Conservation (phyloP, 2,888 invertebrate species). For the Heliconius cydno region DNA sequence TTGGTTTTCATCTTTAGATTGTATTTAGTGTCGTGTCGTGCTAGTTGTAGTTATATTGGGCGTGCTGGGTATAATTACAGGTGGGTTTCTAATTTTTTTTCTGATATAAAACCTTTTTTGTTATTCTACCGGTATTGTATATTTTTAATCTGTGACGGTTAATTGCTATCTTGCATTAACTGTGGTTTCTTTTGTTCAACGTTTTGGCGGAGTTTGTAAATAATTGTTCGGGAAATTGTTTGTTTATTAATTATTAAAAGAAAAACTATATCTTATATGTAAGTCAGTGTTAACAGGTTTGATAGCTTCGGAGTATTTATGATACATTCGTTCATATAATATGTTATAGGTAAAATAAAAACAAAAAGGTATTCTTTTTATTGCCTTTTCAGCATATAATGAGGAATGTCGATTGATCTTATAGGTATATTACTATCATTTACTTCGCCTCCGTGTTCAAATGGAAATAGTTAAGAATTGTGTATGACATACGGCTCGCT, state of each 20-base stretch:
- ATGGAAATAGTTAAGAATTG: too few species aligned
- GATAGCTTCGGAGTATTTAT: not conserved
- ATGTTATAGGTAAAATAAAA: too few species aligned
- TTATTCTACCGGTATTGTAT: not conserved
- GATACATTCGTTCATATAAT: not conserved
- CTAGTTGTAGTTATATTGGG: conserved; percentile 34
- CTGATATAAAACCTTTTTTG: not conserved
- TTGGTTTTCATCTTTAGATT: conserved; percentile 37
- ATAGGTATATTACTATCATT: too few species aligned
- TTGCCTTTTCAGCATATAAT: not conserved
- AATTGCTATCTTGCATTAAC: conserved; percentile 14
- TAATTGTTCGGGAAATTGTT: not conserved
- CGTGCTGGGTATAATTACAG: conserved; percentile 12
- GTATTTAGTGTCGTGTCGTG: conserved; percentile 55
- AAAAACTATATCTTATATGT: not conserved
- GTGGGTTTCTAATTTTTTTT: conserved; percentile 5
- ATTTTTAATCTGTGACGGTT: conserved; percentile 16
- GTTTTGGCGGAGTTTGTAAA: not conserved
- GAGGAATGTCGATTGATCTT: not conserved
- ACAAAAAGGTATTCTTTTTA: not conserved
- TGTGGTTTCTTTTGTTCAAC: conserved; percentile 7
- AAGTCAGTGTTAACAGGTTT: not conserved
- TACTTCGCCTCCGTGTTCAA: too few species aligned
- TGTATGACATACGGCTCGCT: too few species aligned
- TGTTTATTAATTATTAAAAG: not conserved